Evolutionary conservation across 2,888 invertebrate species (phyloP), one percentile per base, ranked within the genome.

Genomic region (Cantharis flavilabris): DNA sequence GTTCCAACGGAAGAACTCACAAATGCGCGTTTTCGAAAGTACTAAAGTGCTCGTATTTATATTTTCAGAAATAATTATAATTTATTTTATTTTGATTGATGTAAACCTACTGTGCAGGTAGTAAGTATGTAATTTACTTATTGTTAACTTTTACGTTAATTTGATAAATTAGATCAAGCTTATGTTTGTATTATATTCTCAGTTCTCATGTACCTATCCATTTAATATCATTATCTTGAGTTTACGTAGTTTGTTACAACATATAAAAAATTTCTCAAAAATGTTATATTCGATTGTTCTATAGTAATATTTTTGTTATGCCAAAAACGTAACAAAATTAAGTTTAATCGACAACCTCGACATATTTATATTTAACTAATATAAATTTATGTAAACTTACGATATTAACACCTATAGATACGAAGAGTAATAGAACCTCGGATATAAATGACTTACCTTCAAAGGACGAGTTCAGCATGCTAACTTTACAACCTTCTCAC

Each of bases 1-100:
- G 67, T 65, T 67, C 71, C 76, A 71, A 67, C 80, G 10, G 79
- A 79, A 67, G 75, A 76, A 62, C 30, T 76, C 11, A 76, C 69
- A 62, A 62, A 72, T 33, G 72, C 70, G 63, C 30, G 30, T 13
- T 26, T 49, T 49, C 49, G 49, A 49, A n/a, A 49, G 49, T 49
- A 49, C 49, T 49, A 49, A 49, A 49, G n/a, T 16, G 16, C 16
- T 16, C 16, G 16, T 49, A n/a, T 49, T 49, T 49, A 49, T 49
- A 49, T 49, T 49, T n/a, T 49, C n/a, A n/a, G 49, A 49, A 49
- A 49, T 49, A 49, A 49, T 49, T 49, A n/a, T 49, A 49, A 49
- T 49, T 49, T 49, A 49, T 49, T 49, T 49, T 49, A 9, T 26
- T 26, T n/a, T 49, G 49, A 49, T n/a, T 49, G 49, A 49, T 49